Base-by-base conservation (phyloP, 2,797 vertebrate genomes). In the Strix occidentalis region DNA sequence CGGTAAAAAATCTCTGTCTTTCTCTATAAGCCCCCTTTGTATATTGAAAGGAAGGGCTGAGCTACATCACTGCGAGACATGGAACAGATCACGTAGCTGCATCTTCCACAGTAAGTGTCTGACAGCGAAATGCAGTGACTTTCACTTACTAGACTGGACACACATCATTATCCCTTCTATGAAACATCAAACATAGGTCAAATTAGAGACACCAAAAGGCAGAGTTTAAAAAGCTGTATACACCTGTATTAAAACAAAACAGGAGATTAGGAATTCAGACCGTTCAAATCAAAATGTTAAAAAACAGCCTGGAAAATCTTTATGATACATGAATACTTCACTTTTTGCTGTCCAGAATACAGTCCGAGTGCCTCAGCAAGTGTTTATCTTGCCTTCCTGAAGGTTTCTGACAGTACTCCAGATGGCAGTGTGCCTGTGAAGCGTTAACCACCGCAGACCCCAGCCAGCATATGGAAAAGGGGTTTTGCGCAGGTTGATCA, bases 41-140 rank as follows among this genome's bases (percentile, higher is more conserved):
- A 46, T 46, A 25, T 48, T 82, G 39, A 39, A 41, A 78, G 57
- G 26, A 85, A 82, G 56, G 2, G 4, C 21, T 83, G 60, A 68
- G 60, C 31, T 48, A 16, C 3, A 2, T 66, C 57, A 75, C 45
- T 0, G 0, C 0, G 1, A 74, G 35, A n/a, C 23, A 15, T 1
- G 13, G 75, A 51, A 51, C 19, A 60, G 33, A 20, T 19, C 1
- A 2, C 41, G 37, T 33, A 65, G 56, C 64, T 2, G 0, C 39
- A 60, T 48, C 43, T 48, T 37, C 43, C 13, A 41, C 4, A 2
- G 6, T 28, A 13, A 80, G 35, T 58, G 16, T 51, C 70, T 57
- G 76, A 48, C n/a, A 17, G 74, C 2, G 8, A 90, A 87, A 80
- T 10, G 35, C 54, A 41, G 60, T 14, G 15, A 31, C 26, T 9